These are phyloP conservation scores for Lepus oiostolus DNA, from an alignment of 2,797 vertebrate species.

Conservation along the genomic window DNA sequence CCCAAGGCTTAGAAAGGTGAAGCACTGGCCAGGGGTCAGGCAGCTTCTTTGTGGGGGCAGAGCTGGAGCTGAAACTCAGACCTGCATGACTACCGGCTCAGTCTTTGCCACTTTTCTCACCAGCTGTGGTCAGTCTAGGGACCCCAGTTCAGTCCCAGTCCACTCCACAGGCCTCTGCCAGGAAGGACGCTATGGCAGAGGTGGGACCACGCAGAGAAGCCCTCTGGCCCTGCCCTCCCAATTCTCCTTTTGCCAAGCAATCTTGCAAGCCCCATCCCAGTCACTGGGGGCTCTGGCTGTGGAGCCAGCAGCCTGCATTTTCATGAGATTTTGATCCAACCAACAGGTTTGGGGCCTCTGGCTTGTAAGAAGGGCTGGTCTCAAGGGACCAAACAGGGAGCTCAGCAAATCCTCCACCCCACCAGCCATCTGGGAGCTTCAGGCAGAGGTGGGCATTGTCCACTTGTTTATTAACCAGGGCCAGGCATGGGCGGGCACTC, in stretches of 20 bases:
- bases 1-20: background rate
- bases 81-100: background rate
- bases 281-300: background rate
- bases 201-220: background rate
- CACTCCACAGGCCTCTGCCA: too few species aligned
- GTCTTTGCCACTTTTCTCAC: background rate
- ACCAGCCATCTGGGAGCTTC: background rate
- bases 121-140: background rate
- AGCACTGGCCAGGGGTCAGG: background rate
- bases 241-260: background rate
- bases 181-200: background rate
- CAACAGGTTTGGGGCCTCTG: background rate
- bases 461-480: background rate
- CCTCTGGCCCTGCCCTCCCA: background rate
- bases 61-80: background rate
- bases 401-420: background rate
- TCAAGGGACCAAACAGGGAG: background rate
- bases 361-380: background rate
- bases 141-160: background rate
- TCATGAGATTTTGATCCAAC: background rate
- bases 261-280: background rate
- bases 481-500: background rate
- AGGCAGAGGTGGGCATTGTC: background rate
- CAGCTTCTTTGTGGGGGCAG: background rate
- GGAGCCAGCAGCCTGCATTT: background rate